Base-by-base conservation (phyloP, 2,888 invertebrate species). In the Drosophila lutescens region DNA sequence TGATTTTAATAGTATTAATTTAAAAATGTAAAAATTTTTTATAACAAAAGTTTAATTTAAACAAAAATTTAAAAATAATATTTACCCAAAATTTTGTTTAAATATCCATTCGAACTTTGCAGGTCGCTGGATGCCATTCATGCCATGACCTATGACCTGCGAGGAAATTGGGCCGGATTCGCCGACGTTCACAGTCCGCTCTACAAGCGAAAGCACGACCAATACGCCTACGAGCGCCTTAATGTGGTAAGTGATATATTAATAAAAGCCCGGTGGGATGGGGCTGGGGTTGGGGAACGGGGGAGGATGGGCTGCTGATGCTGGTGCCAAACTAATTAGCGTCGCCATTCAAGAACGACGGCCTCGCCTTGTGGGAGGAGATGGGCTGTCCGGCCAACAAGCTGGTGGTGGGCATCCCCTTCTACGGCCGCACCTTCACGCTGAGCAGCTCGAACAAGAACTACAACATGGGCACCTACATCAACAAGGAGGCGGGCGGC, bases 161-260 rank as follows among this genome's bases (percentile, higher is more conserved):
- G 97, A 69, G 97, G 97, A 12, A 97, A 97, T 91, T 97, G 97
- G 97, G 97, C 96, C 1, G 97, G 97, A 15, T 97, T 97, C 89
- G 97, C 97, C 0, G 97, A 98, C 89, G 95, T 96, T 0, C 98
- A 98, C 90, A 97, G 97, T 83, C 96, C 97, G 1, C 93, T 98
- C 0, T 97, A 97, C 91, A 96, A 95, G 88, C 93, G 98, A 49
- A 96, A 97, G 0, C 96, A 96, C 87, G 97, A 98, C 91, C 97
- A 97, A 90, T 97, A 95, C 93, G 97, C 97, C 20, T 97, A 97
- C 88, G 97, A 97, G 89, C 96, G 95, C 91, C 94, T 98, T 30
- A 98, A 98, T 91, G 97, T 98, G 91, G 97, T 97, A 93, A 26
- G 26, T 26, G 26, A 26, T 26, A 6, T 26, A 26, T 26, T 26